These are phyloP conservation scores for Ophion slaviceki DNA, from an alignment of 2,888 invertebrate species.

Conservation along the genomic window DNA sequence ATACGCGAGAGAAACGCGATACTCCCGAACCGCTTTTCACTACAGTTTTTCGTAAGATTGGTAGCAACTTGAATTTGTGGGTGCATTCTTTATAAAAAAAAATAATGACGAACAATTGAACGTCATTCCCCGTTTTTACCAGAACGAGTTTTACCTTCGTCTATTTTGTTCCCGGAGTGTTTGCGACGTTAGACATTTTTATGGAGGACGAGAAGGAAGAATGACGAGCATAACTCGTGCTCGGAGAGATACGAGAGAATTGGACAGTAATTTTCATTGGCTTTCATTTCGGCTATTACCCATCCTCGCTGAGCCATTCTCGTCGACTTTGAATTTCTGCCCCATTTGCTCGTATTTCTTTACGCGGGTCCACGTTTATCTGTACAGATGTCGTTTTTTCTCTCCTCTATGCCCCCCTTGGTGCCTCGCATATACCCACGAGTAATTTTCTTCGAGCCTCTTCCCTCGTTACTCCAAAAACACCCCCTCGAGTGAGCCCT, in stretches of 20 bases:
- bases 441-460: constrained; percentile 15
- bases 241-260: constrained; percentile 23
- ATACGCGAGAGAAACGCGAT: constrained; percentile 4
- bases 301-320: background rate
- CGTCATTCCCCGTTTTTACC: background rate
- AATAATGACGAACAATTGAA: background rate
- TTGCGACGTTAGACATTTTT: constrained; percentile 10
- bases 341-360: background rate
- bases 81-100: background rate
- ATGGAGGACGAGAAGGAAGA: constrained; percentile 23
- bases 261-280: constrained; percentile 35
- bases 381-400: background rate
- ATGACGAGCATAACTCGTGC: constrained; percentile 29
- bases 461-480: constrained; percentile 18
- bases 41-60: constrained; percentile 3
- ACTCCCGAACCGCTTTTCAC: background rate
- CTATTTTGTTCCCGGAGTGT: background rate
- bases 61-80: background rate
- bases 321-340: constrained; percentile 1
- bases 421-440: background rate
- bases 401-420: background rate
- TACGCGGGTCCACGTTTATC: background rate
- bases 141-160: background rate
- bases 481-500: background rate
- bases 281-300: constrained; percentile 22